Base-by-base conservation (phyloP, 1,140 invertebrate species). In the Caenorhabditis inopinata region DNA sequence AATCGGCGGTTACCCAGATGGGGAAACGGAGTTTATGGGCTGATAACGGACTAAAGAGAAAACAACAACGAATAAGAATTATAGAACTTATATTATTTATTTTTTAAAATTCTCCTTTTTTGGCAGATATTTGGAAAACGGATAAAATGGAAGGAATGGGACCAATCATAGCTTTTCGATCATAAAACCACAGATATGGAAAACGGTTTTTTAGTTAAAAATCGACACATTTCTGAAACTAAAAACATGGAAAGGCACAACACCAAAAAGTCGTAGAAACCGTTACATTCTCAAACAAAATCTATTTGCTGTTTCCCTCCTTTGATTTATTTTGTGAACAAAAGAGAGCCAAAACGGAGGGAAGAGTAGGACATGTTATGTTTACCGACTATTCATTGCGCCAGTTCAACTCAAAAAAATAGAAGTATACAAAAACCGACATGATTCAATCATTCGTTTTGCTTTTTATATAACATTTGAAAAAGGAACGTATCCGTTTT, bases 281-380 rank as follows among this genome's bases (percentile, higher is more conserved):
- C n/a, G 32, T 68, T 68, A 32, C 58, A 68, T 68, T 68, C 32
- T 38, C 58, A 32, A 68, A 68, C 58, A 68, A 29, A 68, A 38
- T 42, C 58, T 68, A 18, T 68, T 68, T 68, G 58, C 23, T 25
- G 38, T 53, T 68, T 68, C 12, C 51, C 51, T 29, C 32, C 51
- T 58, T 58, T 29, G 32, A 32, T 58, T 58, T 58, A 32, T 58
- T 32, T 6, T 29, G 51, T 23, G 32, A n/a, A 58, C 18, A 58
- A 51, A 51, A 58, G 18, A 58, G 32, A 38, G 23, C 32, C 25
- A 68, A 68, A 68, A 38, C 32, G 29, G 27, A 32, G 38, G 21
- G 58, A 58, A 16, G n/a, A 58, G 58, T 21, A 68, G 23, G 38
- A 68, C 58, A 32, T 68, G 58, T 68, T 32, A 68, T 68, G 58